phyloP scores from a whole-genome alignment of 2,113 vertebrate species.

The Struthio camelus region DNA sequence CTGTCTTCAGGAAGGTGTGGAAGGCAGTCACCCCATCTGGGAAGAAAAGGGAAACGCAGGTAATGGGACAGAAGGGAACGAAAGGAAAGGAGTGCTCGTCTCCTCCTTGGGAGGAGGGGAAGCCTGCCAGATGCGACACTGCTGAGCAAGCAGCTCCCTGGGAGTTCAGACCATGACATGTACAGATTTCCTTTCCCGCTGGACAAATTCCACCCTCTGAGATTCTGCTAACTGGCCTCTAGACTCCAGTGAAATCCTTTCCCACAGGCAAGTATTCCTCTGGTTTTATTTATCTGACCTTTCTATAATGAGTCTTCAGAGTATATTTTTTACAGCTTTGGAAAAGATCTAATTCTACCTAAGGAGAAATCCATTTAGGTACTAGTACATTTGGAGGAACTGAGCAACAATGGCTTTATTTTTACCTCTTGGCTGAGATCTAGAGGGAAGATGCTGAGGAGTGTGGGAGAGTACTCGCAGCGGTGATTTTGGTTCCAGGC shows the following conservation, averaged over 20 bases:
- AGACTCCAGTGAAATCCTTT: constrained; percentile 63
- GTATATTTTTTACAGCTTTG: constrained; percentile 46
- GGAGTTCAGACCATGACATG: constrained; percentile 1
- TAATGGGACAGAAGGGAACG: not conserved
- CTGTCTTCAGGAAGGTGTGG: constrained; percentile 89
- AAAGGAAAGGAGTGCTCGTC: not conserved
- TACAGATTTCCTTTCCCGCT: constrained; percentile 20
- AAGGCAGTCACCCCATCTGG: constrained; percentile 91
- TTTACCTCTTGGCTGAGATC: not conserved
- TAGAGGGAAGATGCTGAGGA: not conserved
- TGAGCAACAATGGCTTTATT: not conserved
- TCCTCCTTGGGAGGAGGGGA: not conserved
- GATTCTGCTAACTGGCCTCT: constrained; percentile 36
- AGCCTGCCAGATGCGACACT: not conserved
- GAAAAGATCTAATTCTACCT: constrained; percentile 51
- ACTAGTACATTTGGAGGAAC: not conserved
- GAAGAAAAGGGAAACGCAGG: not conserved
- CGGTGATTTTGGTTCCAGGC: not conserved
- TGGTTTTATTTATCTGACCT: constrained; percentile 63
- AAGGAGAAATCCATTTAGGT: not conserved
- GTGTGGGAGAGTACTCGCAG: not conserved
- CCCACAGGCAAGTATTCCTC: constrained; percentile 54
- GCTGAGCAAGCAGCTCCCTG: rapidly evolving
- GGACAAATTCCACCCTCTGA: constrained; percentile 48
- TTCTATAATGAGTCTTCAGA: constrained; percentile 43